phyloP scores from a whole-genome alignment of 2,113 vertebrate species.

The Saguinus midas region DNA sequence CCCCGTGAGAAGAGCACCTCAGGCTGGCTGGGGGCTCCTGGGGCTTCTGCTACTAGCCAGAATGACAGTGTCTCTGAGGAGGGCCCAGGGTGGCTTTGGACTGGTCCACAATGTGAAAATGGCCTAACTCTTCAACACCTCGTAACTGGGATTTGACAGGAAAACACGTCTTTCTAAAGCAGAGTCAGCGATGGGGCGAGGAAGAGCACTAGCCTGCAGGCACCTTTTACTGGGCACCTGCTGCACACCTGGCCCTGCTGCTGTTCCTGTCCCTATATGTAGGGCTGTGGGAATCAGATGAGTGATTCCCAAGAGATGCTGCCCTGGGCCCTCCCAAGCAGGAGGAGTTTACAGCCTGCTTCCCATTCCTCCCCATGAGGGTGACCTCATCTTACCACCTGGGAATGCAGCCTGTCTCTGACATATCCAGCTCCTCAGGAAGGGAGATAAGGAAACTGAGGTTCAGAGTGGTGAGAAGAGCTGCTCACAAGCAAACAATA shows the following conservation, averaged over 20 bases:
- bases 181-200: background rate
- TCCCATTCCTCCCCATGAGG: background rate
- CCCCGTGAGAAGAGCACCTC: too few relatives aligned
- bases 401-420: background rate
- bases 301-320: background rate
- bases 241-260: background rate
- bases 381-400: background rate
- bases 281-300: background rate
- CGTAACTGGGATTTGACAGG: background rate
- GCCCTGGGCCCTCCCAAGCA: background rate
- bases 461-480: background rate
- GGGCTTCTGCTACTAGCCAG: background rate
- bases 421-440: background rate
- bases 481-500: background rate
- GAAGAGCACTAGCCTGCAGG: background rate
- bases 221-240: background rate
- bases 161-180: too few relatives aligned
- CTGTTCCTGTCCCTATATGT: background rate
- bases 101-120: too few relatives aligned
- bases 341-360: background rate
- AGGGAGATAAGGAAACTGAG: background rate
- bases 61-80: background rate
- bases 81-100: background rate
- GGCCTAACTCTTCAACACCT: background rate
- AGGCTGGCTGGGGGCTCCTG: too few relatives aligned